Evolutionary conservation across 2,797 vertebrate species (phyloP).

Genomic region (Pseudotriccus pelzelni): DNA sequence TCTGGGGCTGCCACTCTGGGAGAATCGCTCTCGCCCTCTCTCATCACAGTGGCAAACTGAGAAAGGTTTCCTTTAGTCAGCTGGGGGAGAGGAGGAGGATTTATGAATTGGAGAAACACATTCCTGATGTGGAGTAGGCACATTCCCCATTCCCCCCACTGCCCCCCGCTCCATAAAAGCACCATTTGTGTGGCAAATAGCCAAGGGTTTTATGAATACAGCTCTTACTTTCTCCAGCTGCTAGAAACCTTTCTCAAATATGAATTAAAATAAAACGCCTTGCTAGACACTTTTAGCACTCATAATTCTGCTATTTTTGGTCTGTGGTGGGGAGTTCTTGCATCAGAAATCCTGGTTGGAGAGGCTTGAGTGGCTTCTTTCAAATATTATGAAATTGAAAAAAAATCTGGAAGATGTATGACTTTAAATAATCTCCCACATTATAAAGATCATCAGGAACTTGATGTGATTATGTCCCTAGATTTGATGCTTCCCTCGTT

Average conservation of each 20-base stretch:
- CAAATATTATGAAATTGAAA: conserved; percentile 11
- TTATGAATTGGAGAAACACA: conserved; percentile 70
- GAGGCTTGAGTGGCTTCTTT: conserved; percentile 51
- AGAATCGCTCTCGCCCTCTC: background rate
- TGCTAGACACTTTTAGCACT: conserved; percentile 54
- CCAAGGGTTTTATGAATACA: conserved; percentile 76
- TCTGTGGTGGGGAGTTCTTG: conserved; percentile 22
- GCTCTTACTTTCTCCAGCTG: conserved; percentile 72
- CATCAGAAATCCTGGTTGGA: conserved; percentile 33
- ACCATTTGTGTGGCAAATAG: conserved; percentile 71
- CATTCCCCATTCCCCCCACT: conserved; percentile 12
- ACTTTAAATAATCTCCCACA: background rate
- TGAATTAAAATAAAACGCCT: conserved; percentile 74
- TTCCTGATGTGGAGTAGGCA: conserved; percentile 66
- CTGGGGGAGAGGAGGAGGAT: conserved; percentile 37
- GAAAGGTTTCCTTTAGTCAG: conserved; percentile 51
- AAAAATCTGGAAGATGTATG: background rate
- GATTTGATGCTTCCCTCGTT: background rate
- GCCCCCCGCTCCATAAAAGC: conserved; percentile 52
- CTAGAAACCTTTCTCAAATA: conserved; percentile 72
- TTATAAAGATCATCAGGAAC: background rate
- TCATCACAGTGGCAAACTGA: conserved; percentile 17
- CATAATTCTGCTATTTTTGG: conserved; percentile 62
- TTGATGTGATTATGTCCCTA: background rate
- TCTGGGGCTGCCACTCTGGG: background rate